Percentiles rank a stretch among this genome's conserved stretches.
Conservation (phyloP, 2,113 vertebrate species). For the Pachypanchax playfairii region DNA sequence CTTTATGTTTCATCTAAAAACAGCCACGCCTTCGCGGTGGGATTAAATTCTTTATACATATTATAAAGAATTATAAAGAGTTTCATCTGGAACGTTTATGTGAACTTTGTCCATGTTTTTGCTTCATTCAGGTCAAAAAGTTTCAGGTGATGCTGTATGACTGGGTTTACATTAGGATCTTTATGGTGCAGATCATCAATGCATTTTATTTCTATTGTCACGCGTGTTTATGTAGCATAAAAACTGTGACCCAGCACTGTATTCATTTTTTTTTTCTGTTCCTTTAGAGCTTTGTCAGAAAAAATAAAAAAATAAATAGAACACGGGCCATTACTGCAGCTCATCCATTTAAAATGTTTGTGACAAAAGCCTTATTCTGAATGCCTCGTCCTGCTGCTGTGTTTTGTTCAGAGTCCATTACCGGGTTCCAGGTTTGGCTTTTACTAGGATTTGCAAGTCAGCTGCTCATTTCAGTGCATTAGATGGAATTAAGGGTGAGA, state of each 20-base stretch:
- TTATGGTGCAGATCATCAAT: neutral
- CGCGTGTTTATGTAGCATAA: neutral
- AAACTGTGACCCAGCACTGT: neutral
- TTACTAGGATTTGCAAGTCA: slow-evolving; percentile 43
- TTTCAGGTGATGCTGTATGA: neutral
- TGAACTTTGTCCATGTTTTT: neutral
- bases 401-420: slow-evolving; percentile 49
- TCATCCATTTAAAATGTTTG: slow-evolving; percentile 2
- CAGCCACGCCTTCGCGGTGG: neutral
- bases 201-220: neutral
- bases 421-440: slow-evolving; percentile 29
- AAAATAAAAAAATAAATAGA: neutral
- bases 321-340: slow-evolving; percentile 8
- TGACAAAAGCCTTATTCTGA: slow-evolving; percentile 4
- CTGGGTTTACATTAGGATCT: neutral
- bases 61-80: too few relatives aligned
- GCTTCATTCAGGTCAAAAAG: neutral
- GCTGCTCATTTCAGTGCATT: slow-evolving; percentile 62
- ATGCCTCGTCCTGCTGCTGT: slow-evolving; percentile 14
- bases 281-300: neutral
- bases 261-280: neutral
- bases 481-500: slow-evolving; percentile 56
- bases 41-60: too few relatives aligned
- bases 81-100: too few relatives aligned
- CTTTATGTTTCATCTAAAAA: slow-evolving; percentile 1